These are phyloP conservation scores for Brachyalestes nurse DNA, from an alignment of 2,797 vertebrate species.

Conservation along the genomic window DNA sequence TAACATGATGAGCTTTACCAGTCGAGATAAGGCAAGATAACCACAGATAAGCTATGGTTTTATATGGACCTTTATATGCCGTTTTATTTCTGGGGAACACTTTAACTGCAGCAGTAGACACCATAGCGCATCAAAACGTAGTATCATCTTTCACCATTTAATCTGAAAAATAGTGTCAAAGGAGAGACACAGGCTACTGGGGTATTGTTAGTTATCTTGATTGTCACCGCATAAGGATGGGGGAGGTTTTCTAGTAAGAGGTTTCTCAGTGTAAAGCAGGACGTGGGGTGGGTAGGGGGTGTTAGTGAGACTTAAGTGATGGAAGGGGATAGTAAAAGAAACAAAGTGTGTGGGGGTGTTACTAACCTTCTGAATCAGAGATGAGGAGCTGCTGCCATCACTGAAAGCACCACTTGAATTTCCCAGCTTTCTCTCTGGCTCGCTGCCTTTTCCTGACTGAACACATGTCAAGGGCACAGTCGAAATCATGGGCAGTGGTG, in stretches of 20 bases:
- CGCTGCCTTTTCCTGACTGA: conserved; percentile 65
- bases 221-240: conserved; percentile 50
- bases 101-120: background rate
- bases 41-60: background rate
- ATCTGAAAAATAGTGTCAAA: conserved; percentile 39
- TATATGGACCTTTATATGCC: conserved; percentile 1
- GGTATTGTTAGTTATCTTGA: conserved; percentile 53
- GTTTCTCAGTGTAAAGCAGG: conserved; percentile 43
- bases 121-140: conserved; percentile 33
- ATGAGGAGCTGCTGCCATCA: conserved; percentile 62
- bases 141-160: conserved; percentile 61
- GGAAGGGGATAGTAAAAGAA: conserved; percentile 25
- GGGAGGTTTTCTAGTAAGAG: conserved; percentile 33
- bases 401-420: conserved; percentile 58
- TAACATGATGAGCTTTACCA: background rate
- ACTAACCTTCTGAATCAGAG: conserved; percentile 71
- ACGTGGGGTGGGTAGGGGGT: conserved; percentile 44
- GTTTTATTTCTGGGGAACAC: background rate
- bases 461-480: conserved; percentile 66
- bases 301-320: conserved; percentile 43
- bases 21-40: background rate
- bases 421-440: conserved; percentile 61
- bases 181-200: conserved; percentile 58
- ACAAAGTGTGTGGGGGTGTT: conserved; percentile 43
- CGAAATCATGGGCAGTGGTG: conserved; percentile 52